Evolutionary conservation across 1,140 invertebrate species (phyloP), one percentile per base, ranked within the genome.

Genomic region (Maniola jurtina): DNA sequence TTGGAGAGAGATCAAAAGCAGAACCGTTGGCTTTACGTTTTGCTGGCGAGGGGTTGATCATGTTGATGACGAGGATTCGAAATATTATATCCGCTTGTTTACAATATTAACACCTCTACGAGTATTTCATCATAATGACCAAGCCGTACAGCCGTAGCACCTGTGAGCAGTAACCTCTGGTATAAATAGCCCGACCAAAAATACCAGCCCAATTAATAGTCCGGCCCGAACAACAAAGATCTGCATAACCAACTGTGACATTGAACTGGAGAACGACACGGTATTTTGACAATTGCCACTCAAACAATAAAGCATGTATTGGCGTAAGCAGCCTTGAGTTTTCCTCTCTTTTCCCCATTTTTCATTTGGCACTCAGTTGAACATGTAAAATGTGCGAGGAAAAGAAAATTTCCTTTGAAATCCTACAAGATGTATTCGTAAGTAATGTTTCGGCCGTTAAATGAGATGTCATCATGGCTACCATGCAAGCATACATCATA

Each of bases 111-210:
- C 55, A 14, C 59, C 56, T 60, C 25, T 25, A 25, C 25, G 25
- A 25, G 35, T 61, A 61, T 70, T 70, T 70, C 54, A 68, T 64
- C 65, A 68, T 64, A 50, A 52, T 45, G 56, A 60, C 52, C 16
- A 48, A 61, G 34, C 45, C 36, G 42, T 36, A 55, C 11, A n/a
- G 13, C 42, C 35, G 10, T 10, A 66, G 62, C 71, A 73, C 68
- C 71, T 73, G 71, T 65, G 65, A 61, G 57, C 58, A 63, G 59
- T 73, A 73, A 73, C 71, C 71, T 73, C 61, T 70, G 61, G 5
- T 60, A 61, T 67, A 70, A 67, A 67, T 73, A 73, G 71, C 57
- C 15, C 33, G 38, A 73, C 71, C 36, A 55, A 73, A 72, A 73
- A 73, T 73, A 73, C 65, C 52, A 54, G 16, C 15, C 64, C 64